Conservation (phyloP, 2,888 invertebrate genomes). For the Himalopsyche tibetana region DNA sequence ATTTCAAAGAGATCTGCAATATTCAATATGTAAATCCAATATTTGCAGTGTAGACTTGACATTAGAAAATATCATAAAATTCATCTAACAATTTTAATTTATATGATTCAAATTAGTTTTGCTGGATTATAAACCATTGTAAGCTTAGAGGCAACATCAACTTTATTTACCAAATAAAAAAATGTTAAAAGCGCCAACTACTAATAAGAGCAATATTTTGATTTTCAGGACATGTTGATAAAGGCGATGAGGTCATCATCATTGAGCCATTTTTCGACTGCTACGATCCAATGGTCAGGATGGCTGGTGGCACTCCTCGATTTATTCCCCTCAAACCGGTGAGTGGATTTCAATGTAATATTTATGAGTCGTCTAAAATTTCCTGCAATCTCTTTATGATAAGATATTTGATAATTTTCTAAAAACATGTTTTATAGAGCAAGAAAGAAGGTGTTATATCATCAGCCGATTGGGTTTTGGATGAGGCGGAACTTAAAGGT, state of each 20-base stretch:
- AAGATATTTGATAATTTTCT: background rate
- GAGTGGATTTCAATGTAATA: slow-evolving; percentile 68
- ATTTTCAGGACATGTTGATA: slow-evolving; percentile 85
- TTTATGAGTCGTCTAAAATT: background rate
- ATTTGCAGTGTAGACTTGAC: no score
- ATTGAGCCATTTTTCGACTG: slow-evolving; percentile 99
- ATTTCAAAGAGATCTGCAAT: no score
- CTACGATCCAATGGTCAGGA: slow-evolving; percentile 95
- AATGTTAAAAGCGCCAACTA: background rate
- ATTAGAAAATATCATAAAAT: no score
- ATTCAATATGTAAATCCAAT: no score
- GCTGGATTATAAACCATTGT: no score
- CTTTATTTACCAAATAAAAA: background rate
- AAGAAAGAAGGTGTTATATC: slow-evolving; percentile 76
- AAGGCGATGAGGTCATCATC: slow-evolving; percentile 94
- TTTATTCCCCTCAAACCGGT: slow-evolving; percentile 93
- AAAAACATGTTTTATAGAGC: slow-evolving; percentile 68
- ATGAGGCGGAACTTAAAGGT: slow-evolving; percentile 85
- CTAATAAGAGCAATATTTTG: background rate
- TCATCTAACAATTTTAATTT: no score
- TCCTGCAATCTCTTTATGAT: slow-evolving; percentile 6
- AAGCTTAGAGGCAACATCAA: no score
- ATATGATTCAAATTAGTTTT: no score
- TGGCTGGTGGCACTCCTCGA: slow-evolving; percentile 90
- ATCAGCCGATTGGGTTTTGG: slow-evolving; percentile 93